Percentiles rank a stretch among this genome's conserved stretches.
Conservation (phyloP, 2,888 invertebrate species). For the Andrena fulva region DNA sequence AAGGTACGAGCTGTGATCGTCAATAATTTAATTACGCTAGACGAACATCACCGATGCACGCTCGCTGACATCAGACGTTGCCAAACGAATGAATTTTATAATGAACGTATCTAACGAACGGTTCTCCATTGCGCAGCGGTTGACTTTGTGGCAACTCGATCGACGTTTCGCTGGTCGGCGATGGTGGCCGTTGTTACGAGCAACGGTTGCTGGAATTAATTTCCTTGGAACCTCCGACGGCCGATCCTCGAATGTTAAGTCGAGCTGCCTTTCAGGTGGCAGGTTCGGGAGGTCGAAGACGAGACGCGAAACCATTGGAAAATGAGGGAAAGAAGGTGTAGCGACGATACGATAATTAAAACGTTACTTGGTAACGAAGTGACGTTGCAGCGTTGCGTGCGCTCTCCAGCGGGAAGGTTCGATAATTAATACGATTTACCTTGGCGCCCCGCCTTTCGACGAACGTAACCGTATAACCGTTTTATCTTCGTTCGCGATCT, state of each 20-base stretch:
- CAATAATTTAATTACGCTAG: slow-evolving; percentile 51
- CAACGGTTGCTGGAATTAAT: slow-evolving; percentile 26
- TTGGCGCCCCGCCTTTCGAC: slow-evolving; percentile 23
- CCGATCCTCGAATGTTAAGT: slow-evolving; percentile 18
- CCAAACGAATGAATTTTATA: slow-evolving; percentile 11
- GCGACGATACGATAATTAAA: slow-evolving; percentile 40
- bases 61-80: slow-evolving; percentile 10
- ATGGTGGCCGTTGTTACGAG: neutral
- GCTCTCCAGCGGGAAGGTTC: slow-evolving; percentile 14
- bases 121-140: neutral
- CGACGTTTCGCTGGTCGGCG: neutral
- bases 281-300: slow-evolving; percentile 34
- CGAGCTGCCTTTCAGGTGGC: neutral
- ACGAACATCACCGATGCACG: neutral
- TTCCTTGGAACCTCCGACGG: slow-evolving; percentile 16
- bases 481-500: slow-evolving; percentile 14
- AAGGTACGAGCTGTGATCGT: slow-evolving; percentile 7
- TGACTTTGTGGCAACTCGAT: neutral
- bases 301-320: slow-evolving; percentile 12
- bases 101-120: neutral
- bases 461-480: slow-evolving; percentile 45
- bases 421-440: slow-evolving; percentile 45
- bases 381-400: slow-evolving; percentile 14
- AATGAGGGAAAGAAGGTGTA: slow-evolving; percentile 15
- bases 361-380: slow-evolving; percentile 42